Evolutionary conservation across 2,113 vertebrate species (phyloP), one percentile per base, ranked within the genome.

Genomic region (Gallinago media): DNA sequence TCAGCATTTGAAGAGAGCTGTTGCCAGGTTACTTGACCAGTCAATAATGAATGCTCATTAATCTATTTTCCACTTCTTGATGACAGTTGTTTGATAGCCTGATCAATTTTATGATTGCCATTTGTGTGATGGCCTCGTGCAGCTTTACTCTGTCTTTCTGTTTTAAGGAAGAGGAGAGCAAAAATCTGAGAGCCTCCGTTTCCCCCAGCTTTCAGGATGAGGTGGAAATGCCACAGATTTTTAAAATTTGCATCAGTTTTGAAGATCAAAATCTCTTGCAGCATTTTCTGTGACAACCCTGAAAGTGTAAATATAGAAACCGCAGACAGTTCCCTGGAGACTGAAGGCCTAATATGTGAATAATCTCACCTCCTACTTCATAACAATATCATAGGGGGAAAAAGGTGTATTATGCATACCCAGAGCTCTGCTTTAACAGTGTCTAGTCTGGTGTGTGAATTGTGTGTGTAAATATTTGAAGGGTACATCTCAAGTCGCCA

Each of bases 301-400:
- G 80, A 8, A 92, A 78, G 56, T 78, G 46, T 94, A 95, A 94
- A 94, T 92, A 89, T 76, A 96, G 96, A 96, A 95, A 90, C 66
- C 83, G 91, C 70, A 93, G 68, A 32, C 90, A 92, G 84, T 92
- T 97, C 74, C 70, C 70, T 91, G 88, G 92, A 94, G 86, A 95
- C 83, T 61, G 77, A 82, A 89, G 83, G 34, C 88, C 89, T 95
- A 88, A 97, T 96, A 96, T 85, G 88, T 94, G 94, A 96, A 94
- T 97, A 96, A 92, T 96, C 86, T 94, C 96, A 94, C 96, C 94
- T 97, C 88, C 95, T 94, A 92, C 95, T 91, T 96, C 73, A 26
- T 75, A 92, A 94, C 76, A 95, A 88, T 96, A 92, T 91, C 49
- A 75, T 21, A 62, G 77, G 63, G 5, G 34, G 71, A 67, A 82